phyloP scores from a whole-genome alignment of 2,888 invertebrate genomes.

The Prosopocoilus inquinatus region DNA sequence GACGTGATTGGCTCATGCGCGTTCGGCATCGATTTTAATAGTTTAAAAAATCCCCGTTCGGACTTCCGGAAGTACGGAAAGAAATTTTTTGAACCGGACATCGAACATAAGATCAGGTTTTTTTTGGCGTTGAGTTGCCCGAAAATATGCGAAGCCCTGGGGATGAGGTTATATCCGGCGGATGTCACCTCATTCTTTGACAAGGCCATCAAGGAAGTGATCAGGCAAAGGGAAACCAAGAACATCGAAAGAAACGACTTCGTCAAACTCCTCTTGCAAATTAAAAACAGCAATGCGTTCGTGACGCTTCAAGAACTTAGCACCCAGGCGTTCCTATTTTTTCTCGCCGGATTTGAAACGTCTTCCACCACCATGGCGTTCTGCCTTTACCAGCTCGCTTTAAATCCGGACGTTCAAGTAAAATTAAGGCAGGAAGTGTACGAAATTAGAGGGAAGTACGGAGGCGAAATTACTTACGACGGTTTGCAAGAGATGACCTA shows the following conservation, averaged over 20 bases:
- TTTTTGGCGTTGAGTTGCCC: conserved; percentile 25
- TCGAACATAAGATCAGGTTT: not conserved
- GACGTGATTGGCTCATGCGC: conserved; percentile 14
- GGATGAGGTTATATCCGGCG: conserved; percentile 20
- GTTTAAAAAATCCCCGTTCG: conserved; percentile 11
- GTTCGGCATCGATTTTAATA: conserved; percentile 15
- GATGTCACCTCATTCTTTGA: conserved; percentile 38
- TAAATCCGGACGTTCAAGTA: conserved; percentile 46
- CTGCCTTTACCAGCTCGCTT: conserved; percentile 45
- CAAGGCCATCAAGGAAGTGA: conserved; percentile 33
- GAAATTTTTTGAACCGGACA: not conserved
- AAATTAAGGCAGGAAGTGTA: conserved; percentile 47
- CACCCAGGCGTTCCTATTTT: conserved; percentile 47
- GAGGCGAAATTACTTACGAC: conserved; percentile 47
- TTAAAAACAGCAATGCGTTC: conserved; percentile 6
- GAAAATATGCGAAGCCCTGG: conserved; percentile 20
- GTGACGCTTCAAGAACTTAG: conserved; percentile 26
- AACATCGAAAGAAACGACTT: conserved; percentile 39
- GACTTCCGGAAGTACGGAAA: conserved; percentile 11
- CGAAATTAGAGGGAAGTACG: conserved; percentile 34
- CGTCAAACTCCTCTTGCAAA: conserved; percentile 41
- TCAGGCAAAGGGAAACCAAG: conserved; percentile 25
- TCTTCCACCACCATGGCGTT: conserved; percentile 47
- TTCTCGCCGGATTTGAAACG: conserved; percentile 51
- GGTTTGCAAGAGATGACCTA: conserved; percentile 50